Base-by-base conservation (phyloP, 2,888 invertebrate species). In the Thera britannica region DNA sequence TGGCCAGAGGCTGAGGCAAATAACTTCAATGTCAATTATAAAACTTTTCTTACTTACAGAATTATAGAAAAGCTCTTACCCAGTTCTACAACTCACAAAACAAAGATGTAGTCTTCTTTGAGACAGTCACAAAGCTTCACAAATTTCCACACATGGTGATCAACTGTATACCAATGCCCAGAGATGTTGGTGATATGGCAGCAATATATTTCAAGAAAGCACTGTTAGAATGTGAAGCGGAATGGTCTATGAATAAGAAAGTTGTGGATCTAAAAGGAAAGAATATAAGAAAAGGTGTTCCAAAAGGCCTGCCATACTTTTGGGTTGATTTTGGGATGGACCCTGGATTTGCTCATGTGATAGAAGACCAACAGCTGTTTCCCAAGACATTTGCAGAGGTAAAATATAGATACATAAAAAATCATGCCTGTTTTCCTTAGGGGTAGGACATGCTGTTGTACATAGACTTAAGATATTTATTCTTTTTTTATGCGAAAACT, bases 171-270 rank as follows among this genome's bases (percentile, higher is more conserved):
- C 98, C 99, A 0, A 79, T 98, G 70, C 96, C 97, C 3, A 95
- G 95, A 78, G 97, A 98, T 87, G 94, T 96, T 23, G 98, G 98
- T 1, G 98, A 98, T 79, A 93, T 97, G 90, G 98, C 98, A 3
- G 98, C 99, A 0, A 98, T 99, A 81, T 99, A 98, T 89, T 99
- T 99, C 88, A 99, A 99, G 95, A 99, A 99, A 95, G 99, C 99
- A 0, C 96, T 99, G 67, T 95, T 97, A 79, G 99, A 99, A 86
- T 98, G 98, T 74, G 99, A 99, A 90, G 95, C 95, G 23, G 99
- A 99, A 89, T 99, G 99, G 99, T 95, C 98, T 3, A 96, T 97
- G 81, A 99, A 99, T 85, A 98, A 98, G 84, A 99, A 99, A 93
- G 92, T 94, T 59, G 86, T 94, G 5, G 94, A 94, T 54, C 79